Evolutionary conservation across 2,888 invertebrate genomes (phyloP), one percentile per base, ranked within the genome.

Genomic region (Maniola hyperantus): DNA sequence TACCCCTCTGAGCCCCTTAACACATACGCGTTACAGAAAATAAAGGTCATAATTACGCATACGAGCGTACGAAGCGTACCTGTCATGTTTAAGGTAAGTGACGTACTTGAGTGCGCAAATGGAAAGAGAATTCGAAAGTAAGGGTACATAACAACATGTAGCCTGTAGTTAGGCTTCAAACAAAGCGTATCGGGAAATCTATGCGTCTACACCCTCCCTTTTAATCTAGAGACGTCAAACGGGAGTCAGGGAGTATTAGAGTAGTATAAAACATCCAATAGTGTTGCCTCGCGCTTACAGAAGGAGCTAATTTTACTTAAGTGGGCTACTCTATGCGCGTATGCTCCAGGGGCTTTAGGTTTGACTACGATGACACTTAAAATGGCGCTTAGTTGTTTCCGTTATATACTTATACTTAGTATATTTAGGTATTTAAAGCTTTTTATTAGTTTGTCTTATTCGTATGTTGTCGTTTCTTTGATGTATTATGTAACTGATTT

Each of bases 231-330:
- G 72, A 81, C 82, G 83, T 86, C 85, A 88, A 88, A 87, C 81
- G 83, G 44, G 62, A 62, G 62, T 54, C 62, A 78, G 82, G 82
- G 80, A 78, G 83, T 84, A 88, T 86, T 84, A 84, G 84, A 79
- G 81, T 78, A 76, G 83, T 79, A 87, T 84, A 88, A 88, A 88
- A 89, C 91, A 88, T 84, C 88, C 89, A 87, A 91, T 91, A 90
- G 90, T 88, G 88, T 91, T 89, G 70, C 89, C 89, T 90, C 87
- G 81, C 85, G 83, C 83, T 80, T 77, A 87, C 87, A 89, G 88
- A 88, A 91, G 89, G 83, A 91, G 91, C 91, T 91, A 91, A 91
- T 91, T 91, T 91, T 88, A 84, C 89, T 88, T 89, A 91, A 91
- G 91, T 91, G 91, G 90, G 91, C 91, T 89, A 91, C 90, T 90